A percentile compares a stretch with the other conserved stretches of the same genome.
phyloP scores from a whole-genome alignment of 2,888 invertebrate species.

The Amphipoea oculea region DNA sequence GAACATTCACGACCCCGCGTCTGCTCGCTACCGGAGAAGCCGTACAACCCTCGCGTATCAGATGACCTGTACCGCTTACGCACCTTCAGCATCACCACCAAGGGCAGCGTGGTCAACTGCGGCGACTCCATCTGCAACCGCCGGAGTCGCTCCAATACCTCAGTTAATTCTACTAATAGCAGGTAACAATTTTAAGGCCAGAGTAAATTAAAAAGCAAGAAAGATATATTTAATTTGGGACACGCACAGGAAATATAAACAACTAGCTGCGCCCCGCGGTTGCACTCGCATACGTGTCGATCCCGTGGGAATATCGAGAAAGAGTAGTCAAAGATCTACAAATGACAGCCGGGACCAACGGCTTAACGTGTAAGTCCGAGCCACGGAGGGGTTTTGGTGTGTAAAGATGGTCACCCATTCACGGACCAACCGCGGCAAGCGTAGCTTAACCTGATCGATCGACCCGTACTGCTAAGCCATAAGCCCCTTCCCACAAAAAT shows the following conservation, averaged over 20 bases:
- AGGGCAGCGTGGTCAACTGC: slow-evolving; percentile 96
- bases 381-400: neutral
- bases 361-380: neutral
- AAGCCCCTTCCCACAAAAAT: neutral
- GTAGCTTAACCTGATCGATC: no score
- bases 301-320: no score
- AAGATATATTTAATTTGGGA: no score
- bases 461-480: no score
- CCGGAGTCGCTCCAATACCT: slow-evolving; percentile 96
- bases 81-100: slow-evolving; percentile 96
- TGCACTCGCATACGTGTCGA: no score
- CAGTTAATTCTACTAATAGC: slow-evolving; percentile 96
- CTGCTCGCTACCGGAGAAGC: slow-evolving; percentile 96
- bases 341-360: neutral
- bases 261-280: no score
- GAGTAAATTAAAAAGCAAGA: no score
- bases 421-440: neutral
- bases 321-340: no score
- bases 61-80: slow-evolving; percentile 96
- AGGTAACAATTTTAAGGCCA: slow-evolving; percentile 86
- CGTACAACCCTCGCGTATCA: slow-evolving; percentile 95
- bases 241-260: no score
- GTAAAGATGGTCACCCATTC: neutral
- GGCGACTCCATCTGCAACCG: slow-evolving; percentile 97
- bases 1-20: slow-evolving; percentile 96